Conservation (phyloP, 2,113 vertebrate species). For the Synodontis membranacea region DNA sequence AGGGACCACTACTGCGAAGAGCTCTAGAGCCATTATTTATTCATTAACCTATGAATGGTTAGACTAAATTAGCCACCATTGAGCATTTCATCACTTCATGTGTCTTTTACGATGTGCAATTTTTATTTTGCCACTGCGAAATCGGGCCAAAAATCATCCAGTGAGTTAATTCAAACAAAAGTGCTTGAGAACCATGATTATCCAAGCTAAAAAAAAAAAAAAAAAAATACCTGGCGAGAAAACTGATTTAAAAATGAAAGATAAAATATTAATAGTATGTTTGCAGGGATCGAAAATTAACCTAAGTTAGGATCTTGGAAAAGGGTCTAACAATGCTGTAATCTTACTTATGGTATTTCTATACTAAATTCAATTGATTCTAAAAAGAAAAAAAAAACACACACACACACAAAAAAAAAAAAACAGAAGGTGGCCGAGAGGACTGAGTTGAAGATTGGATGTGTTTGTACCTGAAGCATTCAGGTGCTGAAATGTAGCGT, state of each 20-base stretch:
- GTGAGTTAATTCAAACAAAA: neutral
- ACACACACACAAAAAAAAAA: too few species aligned
- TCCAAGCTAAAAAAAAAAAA: neutral
- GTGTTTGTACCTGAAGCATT: slow-evolving; percentile 69
- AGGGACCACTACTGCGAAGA: neutral
- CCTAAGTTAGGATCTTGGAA: neutral
- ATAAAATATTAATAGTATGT: neutral
- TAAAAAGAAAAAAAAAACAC: neutral
- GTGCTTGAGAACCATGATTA: neutral
- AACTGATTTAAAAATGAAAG: neutral
- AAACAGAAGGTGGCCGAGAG: neutral
- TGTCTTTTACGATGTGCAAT: neutral
- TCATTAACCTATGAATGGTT: neutral
- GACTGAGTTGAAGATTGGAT: neutral
- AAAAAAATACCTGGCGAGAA: neutral
- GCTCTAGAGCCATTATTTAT: neutral
- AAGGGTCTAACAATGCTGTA: neutral
- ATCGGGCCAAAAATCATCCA: neutral
- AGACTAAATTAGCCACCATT: neutral
- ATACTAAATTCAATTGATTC: neutral
- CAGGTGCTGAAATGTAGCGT: slow-evolving; percentile 86
- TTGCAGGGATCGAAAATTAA: neutral
- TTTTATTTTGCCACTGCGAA: neutral
- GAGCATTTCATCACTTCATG: neutral
- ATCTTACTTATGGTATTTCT: neutral